phyloP scores from a whole-genome alignment of 2,797 vertebrate genomes.

The Pantherophis vulpinus region DNA sequence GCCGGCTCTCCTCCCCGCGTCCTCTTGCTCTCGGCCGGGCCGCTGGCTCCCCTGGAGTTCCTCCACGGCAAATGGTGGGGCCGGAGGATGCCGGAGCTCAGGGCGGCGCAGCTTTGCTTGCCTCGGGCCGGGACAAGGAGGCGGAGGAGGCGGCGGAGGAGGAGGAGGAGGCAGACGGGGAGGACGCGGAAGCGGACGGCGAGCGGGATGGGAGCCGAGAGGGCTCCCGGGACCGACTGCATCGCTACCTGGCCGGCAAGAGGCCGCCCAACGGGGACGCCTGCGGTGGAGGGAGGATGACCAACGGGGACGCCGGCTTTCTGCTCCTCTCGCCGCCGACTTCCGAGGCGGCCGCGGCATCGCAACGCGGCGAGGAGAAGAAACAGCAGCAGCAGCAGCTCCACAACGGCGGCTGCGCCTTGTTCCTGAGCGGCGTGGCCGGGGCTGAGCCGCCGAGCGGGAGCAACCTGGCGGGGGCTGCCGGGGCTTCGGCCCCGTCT shows the following conservation, averaged over 20 bases:
- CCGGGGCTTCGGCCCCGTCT: not conserved
- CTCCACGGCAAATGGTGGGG: slow-evolving; percentile 59
- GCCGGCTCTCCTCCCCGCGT: not conserved
- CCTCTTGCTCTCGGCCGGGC: slow-evolving; percentile 16
- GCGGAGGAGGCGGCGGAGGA: not conserved
- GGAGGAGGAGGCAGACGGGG: slow-evolving; percentile 19
- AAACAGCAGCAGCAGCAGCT: not conserved
- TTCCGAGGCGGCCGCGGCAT: not conserved
- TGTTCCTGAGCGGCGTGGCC: slow-evolving; percentile 24
- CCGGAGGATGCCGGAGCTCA: slow-evolving; percentile 61
- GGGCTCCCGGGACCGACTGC: slow-evolving; percentile 40
- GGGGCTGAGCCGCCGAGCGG: slow-evolving; percentile 51
- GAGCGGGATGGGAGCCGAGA: slow-evolving; percentile 55
- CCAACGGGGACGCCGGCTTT: slow-evolving; percentile 61
- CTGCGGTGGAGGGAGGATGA: slow-evolving; percentile 54
- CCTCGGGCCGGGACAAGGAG: slow-evolving; percentile 55
- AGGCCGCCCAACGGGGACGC: slow-evolving; percentile 55
- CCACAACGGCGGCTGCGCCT: slow-evolving; percentile 51
- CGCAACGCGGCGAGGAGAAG: not conserved
- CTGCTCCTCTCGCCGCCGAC: slow-evolving; percentile 38
- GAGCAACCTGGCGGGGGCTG: slow-evolving; percentile 33
- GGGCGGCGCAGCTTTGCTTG: slow-evolving; percentile 56
- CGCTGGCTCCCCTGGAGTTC: slow-evolving; percentile 47
- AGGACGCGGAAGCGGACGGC: slow-evolving; percentile 30
- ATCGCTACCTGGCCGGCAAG: slow-evolving; percentile 50